Evolutionary conservation across 2,113 vertebrate species (phyloP).

Genomic region (Lycaon pictus): DNA sequence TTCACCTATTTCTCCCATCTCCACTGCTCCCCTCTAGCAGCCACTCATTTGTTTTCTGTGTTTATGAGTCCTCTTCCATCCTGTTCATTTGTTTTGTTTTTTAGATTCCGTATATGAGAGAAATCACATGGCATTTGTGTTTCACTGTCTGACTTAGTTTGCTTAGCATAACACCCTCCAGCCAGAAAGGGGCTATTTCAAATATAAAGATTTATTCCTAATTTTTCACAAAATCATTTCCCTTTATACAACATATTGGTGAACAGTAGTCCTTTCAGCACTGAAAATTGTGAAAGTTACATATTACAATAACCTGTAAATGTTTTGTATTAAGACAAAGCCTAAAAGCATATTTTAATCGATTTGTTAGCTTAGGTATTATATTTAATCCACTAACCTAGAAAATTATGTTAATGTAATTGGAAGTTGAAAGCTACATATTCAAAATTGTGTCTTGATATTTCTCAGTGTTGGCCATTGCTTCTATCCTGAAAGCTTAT

Average conservation of each 20-base stretch:
- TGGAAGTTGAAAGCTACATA: slow-evolving; percentile 46
- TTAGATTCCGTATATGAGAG: background rate
- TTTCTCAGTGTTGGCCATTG: background rate
- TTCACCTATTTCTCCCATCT: background rate
- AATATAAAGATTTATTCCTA: slow-evolving; percentile 26
- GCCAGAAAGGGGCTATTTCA: slow-evolving; percentile 18
- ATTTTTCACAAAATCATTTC: slow-evolving; percentile 49
- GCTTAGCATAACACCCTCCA: background rate
- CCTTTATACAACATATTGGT: slow-evolving; percentile 37
- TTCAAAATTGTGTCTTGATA: background rate
- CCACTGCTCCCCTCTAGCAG: background rate
- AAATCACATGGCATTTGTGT: background rate
- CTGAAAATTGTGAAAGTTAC: slow-evolving; percentile 33
- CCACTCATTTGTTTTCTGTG: background rate
- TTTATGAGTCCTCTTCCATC: background rate
- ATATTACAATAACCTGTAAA: background rate
- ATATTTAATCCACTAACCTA: slow-evolving; percentile 32
- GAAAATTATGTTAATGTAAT: background rate
- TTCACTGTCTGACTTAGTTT: background rate
- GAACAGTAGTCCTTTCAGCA: background rate
- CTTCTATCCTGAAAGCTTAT: background rate
- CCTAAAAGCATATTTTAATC: background rate
- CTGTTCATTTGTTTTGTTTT: background rate
- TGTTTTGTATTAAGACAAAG: slow-evolving; percentile 30
- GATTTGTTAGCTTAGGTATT: background rate